Base-by-base conservation (phyloP, 2,888 invertebrate genomes). In the Euphydryas editha region DNA sequence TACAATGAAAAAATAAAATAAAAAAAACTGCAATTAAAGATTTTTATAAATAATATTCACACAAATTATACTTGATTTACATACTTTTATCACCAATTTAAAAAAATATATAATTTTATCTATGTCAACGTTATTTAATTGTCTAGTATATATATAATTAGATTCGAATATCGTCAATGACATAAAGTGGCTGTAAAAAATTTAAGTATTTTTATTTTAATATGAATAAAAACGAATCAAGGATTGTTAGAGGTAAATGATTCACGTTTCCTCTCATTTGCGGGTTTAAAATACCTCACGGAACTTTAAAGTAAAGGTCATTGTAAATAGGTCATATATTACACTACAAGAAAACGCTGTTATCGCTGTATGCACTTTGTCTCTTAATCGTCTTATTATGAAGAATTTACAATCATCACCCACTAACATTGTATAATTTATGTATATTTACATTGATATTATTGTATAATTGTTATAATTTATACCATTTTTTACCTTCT, bases 341-440 rank as follows among this genome's bases (percentile, higher is more conserved):
- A 67, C 49, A 59, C 51, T 61, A 73, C 71, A 68, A 62, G 68
- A 67, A 60, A 68, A 72, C 56, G 62, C 71, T 65, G 57, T 72
- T 72, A 66, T 62, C 39, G 44, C 59, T 39, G 56, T 60, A 30
- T 51, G 47, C 44, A 57, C 61, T 59, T 62, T 54, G 67, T 67
- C 47, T 63, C 57, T 63, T 67, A 67, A 64, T 64, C 21, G 49
- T 51, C 49, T 51, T 24, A 51, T 51, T 51, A 51, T 24, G 15
- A 24, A 17, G 36, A 36, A 54, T 54, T 54, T 54, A 36, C 17
- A 54, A 54, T 54, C 54, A 36, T 36, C 36, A 54, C 36, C 54
- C 54, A 54, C 54, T 54, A 17, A 54, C 30, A 36, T 54, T 18
- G 36, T 54, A 51, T 8, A 54, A 36, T 54, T 51, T 24, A 51